Conservation (phyloP, 2,797 vertebrate species). For the Aplochiton taeniatus region DNA sequence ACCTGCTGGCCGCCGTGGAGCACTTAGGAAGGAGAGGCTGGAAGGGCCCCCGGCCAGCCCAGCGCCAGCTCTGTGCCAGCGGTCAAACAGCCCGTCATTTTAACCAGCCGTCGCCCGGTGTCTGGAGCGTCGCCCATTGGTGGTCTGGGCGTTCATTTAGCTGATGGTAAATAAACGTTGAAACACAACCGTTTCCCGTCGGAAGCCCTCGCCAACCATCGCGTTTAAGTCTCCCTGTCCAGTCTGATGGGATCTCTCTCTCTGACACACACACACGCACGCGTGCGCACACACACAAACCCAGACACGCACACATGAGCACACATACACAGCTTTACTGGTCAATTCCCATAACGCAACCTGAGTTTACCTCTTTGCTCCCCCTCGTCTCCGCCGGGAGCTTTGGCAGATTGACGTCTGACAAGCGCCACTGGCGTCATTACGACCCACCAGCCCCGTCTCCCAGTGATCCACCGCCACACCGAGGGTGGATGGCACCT, state of each 20-base stretch:
- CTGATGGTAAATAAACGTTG: too few species aligned
- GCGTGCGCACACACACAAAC: not conserved
- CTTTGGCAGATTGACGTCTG: constrained; percentile 49
- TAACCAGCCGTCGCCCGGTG: too few species aligned
- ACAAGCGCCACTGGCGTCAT: constrained; percentile 35
- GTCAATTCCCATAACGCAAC: not conserved
- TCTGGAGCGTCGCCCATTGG: too few species aligned
- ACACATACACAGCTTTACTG: not conserved
- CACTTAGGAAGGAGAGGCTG: not conserved
- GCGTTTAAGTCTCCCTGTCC: too few species aligned
- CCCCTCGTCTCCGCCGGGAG: constrained; percentile 28
- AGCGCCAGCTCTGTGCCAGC: too few species aligned
- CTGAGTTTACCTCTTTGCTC: constrained; percentile 25
- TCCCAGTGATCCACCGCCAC: constrained; percentile 48
- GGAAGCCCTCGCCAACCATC: too few species aligned
- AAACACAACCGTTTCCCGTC: too few species aligned
- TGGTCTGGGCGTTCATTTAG: too few species aligned
- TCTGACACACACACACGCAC: too few species aligned
- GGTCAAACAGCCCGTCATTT: too few species aligned
- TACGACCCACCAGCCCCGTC: constrained; percentile 37
- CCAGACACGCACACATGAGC: not conserved
- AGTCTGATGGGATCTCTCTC: too few species aligned
- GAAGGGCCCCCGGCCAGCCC: too few species aligned
- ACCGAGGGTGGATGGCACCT: constrained; percentile 33
- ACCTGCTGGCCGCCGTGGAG: constrained; percentile 13